Evolutionary conservation across 2,888 invertebrate genomes (phyloP).

Genomic region (Biston stratarius): DNA sequence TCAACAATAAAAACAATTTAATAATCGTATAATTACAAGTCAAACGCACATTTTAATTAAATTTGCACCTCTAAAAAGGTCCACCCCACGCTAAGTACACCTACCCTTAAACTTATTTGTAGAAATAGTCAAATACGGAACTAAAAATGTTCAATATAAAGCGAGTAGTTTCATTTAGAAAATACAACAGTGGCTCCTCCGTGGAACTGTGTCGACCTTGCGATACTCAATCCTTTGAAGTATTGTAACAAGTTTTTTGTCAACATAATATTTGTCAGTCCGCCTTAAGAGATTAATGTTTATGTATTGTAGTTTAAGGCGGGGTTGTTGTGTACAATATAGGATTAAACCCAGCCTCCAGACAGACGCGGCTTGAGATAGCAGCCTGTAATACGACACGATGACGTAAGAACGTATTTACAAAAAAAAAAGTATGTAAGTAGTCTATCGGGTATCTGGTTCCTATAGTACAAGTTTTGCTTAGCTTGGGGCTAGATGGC

Average conservation of each 20-base stretch:
- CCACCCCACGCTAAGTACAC: conserved; percentile 16
- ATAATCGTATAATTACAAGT: conserved; percentile 9
- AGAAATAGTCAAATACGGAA: not conserved
- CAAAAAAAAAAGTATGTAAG: too few relatives aligned
- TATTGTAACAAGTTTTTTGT: conserved; percentile 34
- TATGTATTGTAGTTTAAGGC: not conserved
- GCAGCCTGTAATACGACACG: too few relatives aligned
- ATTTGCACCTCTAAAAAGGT: conserved; percentile 8
- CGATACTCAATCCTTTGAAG: conserved; percentile 29
- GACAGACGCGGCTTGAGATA: too few relatives aligned
- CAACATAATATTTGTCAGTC: conserved; percentile 31
- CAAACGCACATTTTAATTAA: conserved; percentile 18
- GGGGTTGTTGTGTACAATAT: not conserved
- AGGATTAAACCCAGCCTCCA: too few relatives aligned
- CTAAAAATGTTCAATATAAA: not conserved
- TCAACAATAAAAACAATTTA: conserved; percentile 4
- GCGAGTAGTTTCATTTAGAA: not conserved
- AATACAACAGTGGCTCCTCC: not conserved
- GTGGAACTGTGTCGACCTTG: not conserved
- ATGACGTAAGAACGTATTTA: too few relatives aligned
- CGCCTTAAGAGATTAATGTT: conserved; percentile 35
- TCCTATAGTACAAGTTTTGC: too few relatives aligned
- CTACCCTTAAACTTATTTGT: not conserved
- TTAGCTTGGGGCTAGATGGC: too few relatives aligned
- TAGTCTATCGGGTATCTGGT: too few relatives aligned